Evolutionary conservation across 2,888 invertebrate genomes (phyloP).

Genomic region (Monochamus alternatus): DNA sequence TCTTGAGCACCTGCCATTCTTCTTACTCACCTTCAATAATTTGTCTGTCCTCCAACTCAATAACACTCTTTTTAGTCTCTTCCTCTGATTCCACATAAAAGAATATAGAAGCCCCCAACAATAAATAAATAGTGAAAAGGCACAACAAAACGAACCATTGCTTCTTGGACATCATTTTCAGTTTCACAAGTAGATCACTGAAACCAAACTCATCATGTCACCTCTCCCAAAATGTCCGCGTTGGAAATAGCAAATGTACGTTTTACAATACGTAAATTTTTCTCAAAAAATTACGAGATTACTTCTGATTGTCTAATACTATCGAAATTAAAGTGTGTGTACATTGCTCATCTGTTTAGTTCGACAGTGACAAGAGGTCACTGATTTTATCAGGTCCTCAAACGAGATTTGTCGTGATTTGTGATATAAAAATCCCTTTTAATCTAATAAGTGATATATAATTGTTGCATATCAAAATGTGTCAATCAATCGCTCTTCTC

Average conservation of each 20-base stretch:
- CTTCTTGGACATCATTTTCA: constrained; percentile 62
- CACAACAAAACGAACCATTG: constrained; percentile 62
- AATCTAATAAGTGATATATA: constrained; percentile 3
- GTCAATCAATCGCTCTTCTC: too few relatives aligned
- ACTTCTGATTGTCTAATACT: neutral
- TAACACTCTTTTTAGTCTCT: constrained; percentile 77
- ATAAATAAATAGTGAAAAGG: constrained; percentile 62
- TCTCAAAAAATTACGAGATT: neutral
- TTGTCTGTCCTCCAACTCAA: constrained; percentile 72
- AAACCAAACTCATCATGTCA: neutral
- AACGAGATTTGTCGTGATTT: neutral
- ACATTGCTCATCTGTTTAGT: neutral
- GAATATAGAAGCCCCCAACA: constrained; percentile 90
- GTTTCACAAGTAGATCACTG: neutral
- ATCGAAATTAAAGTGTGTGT: neutral
- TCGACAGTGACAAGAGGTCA: neutral
- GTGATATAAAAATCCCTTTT: neutral
- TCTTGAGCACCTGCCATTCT: too few relatives aligned
- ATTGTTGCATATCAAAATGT: neutral
- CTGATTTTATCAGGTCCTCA: constrained; percentile 1
- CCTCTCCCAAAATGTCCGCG: neutral
- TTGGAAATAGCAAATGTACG: neutral
- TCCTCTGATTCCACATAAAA: constrained; percentile 85
- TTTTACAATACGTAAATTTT: neutral
- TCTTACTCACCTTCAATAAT: constrained; percentile 54